A percentile compares a stretch with the other conserved stretches of the same genome.
These are phyloP conservation scores for Caenorhabditis angaria DNA, from an alignment of 2,888 invertebrate species.

Conservation along the genomic window DNA sequence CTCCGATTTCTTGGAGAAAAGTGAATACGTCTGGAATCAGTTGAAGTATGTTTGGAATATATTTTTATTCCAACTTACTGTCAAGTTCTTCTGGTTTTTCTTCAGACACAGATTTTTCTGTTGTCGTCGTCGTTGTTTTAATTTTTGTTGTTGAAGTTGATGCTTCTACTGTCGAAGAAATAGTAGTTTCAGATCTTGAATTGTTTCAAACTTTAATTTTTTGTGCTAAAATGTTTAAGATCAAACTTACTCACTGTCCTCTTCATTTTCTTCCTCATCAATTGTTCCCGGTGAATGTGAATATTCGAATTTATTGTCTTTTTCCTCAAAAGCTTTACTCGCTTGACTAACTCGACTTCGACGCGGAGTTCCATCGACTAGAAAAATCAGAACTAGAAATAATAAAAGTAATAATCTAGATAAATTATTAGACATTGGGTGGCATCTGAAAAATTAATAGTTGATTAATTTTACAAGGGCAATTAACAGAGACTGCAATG, in stretches of 20 bases:
- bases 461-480: neutral
- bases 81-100: conserved; percentile 17
- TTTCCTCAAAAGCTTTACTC: conserved; percentile 12
- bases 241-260: neutral
- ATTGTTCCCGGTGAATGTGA: neutral
- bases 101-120: neutral
- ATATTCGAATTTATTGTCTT: conserved; percentile 1
- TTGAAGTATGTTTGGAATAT: too few species aligned
- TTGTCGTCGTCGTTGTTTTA: conserved; percentile 6
- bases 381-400: neutral
- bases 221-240: too few species aligned
- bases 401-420: neutral
- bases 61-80: too few species aligned
- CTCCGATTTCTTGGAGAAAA: conserved; percentile 47
- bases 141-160: conserved; percentile 9
- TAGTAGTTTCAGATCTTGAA: neutral
- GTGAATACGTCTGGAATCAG: too few species aligned
- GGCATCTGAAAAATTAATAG: neutral
- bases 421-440: neutral
- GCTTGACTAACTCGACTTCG: conserved; percentile 25
- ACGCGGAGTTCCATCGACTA: neutral
- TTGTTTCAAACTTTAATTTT: neutral
- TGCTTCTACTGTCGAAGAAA: conserved; percentile 1
- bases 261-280: neutral
- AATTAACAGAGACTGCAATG: neutral